Evolutionary conservation across 2,797 vertebrate species (phyloP), one percentile per base, ranked within the genome.

Genomic region (Propithecus perrieri): DNA sequence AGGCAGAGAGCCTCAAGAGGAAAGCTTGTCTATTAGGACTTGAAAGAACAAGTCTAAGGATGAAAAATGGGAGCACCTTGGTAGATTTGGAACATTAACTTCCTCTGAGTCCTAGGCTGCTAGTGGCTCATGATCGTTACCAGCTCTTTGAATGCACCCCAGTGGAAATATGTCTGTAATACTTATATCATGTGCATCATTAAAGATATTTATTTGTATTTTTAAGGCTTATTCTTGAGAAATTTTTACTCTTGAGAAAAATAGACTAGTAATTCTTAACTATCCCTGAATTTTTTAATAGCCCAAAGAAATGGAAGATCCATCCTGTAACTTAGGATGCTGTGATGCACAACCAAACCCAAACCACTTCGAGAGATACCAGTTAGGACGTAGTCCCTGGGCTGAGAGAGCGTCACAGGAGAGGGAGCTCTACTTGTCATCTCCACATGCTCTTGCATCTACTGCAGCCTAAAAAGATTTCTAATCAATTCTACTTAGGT

Each of bases 171-270:
- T 24, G 8, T 78, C 76, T 72, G 13, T 14, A 65, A 94, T 85
- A 91, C 24, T 22, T 81, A n/a, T 41, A 59, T 18, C 84, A 75
- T 79, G 30, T 80, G 76, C 67, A 83, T 65, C 35, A 46, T 63
- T 71, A 86, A 93, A 83, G 35, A 71, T 38, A 50, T 38, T 87
- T 75, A 93, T 30, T 63, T 83, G 7, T 71, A 93, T 85, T 89
- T 85, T 63, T 41, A 95, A 89, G 43, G 12, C 72, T 93, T 95
- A 72, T 43, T 91, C 26, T 74, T 85, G 43, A 86, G 33, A 87
- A 63, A 43, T 43, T 26, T 59, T 81, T 91, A 53, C 35, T 28
- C 74, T 59, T 72, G 24, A 91, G 43, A 83, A 96, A 95, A 91
- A 74, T 43, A 53, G 13, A 8, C 28, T 48, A 57, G 72, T 9